Evolutionary conservation across 1,140 invertebrate species (phyloP).

Genomic region (Drosophila kikkawai): DNA sequence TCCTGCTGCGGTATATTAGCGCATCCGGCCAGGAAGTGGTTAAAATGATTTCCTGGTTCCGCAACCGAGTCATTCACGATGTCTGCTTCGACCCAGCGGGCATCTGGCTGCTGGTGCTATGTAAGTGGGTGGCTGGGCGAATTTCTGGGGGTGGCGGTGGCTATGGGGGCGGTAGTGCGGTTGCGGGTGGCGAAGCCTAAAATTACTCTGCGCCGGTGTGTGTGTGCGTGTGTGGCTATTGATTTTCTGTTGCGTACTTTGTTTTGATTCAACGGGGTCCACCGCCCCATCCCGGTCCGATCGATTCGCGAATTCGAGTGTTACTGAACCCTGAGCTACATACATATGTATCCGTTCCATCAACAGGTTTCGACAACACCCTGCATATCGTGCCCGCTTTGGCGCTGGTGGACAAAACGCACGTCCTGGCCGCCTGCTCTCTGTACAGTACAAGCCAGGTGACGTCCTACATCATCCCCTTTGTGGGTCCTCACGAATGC

Average conservation of each 20-base stretch:
- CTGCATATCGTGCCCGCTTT: conserved; percentile 82
- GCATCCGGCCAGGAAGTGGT: conserved; percentile 85
- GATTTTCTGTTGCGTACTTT: conserved; percentile 72
- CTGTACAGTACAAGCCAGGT: conserved; percentile 76
- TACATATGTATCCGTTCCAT: conserved; percentile 13
- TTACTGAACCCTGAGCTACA: conserved; percentile 29
- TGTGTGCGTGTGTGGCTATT: conserved; percentile 56
- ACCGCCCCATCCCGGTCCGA: neutral
- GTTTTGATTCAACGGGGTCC: conserved; percentile 55
- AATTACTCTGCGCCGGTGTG: conserved; percentile 57
- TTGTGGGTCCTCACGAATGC: conserved; percentile 83
- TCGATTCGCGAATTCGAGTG: conserved; percentile 16
- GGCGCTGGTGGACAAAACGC: conserved; percentile 68
- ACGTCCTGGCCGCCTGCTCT: conserved; percentile 54
- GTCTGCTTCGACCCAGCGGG: conserved; percentile 90
- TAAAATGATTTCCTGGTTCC: conserved; percentile 90
- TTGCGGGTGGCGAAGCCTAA: conserved; percentile 45
- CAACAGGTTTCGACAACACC: conserved; percentile 84
- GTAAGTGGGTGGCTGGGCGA: conserved; percentile 78
- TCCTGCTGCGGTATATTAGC: conserved; percentile 84
- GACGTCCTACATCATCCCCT: conserved; percentile 84
- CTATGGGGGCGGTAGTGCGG: conserved; percentile 20
- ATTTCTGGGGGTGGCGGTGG: conserved; percentile 9
- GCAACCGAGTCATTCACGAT: conserved; percentile 87
- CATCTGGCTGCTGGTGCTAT: conserved; percentile 88